These are phyloP conservation scores for Linnaemya vulpina DNA, from an alignment of 2,888 invertebrate genomes.

Conservation along the genomic window DNA sequence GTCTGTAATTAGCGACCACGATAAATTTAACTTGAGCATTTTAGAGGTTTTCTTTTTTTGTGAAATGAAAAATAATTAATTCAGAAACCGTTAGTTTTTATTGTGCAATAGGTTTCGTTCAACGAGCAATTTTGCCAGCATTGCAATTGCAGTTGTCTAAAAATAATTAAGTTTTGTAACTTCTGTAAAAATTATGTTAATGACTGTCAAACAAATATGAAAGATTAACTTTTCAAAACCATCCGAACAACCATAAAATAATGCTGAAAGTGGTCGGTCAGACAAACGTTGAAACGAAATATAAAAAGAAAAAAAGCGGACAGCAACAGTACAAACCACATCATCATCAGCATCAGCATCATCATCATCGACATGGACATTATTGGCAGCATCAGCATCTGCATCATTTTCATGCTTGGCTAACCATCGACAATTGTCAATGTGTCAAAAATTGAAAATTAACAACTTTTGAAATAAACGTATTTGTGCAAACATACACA, in stretches of 20 bases:
- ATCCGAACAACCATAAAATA: constrained; percentile 44
- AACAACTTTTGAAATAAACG: constrained; percentile 69
- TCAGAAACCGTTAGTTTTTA: constrained; percentile 36
- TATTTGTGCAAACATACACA: constrained; percentile 8
- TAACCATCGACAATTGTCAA: constrained; percentile 71
- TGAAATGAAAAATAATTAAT: constrained; percentile 36
- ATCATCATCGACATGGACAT: constrained; percentile 3
- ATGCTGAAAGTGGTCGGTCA: constrained; percentile 39
- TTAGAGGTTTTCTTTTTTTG: constrained; percentile 7
- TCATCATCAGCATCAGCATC: not conserved
- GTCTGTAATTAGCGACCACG: constrained; percentile 41
- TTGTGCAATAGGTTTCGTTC: not conserved
- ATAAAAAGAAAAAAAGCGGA: not conserved
- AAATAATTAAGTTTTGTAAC: constrained; percentile 59
- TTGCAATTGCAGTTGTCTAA: constrained; percentile 12
- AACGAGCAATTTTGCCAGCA: not conserved
- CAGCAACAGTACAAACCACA: constrained; percentile 46
- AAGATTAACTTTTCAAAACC: constrained; percentile 65
- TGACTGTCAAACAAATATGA: constrained; percentile 66
- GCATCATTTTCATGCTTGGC: constrained; percentile 64
- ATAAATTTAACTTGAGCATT: constrained; percentile 26
- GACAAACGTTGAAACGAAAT: not conserved
- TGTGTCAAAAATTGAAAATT: constrained; percentile 71
- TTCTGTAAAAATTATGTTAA: constrained; percentile 64
- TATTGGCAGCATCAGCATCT: constrained; percentile 40